These are phyloP conservation scores for Melipona beecheii DNA, from an alignment of 2,888 invertebrate species.

Conservation along the genomic window DNA sequence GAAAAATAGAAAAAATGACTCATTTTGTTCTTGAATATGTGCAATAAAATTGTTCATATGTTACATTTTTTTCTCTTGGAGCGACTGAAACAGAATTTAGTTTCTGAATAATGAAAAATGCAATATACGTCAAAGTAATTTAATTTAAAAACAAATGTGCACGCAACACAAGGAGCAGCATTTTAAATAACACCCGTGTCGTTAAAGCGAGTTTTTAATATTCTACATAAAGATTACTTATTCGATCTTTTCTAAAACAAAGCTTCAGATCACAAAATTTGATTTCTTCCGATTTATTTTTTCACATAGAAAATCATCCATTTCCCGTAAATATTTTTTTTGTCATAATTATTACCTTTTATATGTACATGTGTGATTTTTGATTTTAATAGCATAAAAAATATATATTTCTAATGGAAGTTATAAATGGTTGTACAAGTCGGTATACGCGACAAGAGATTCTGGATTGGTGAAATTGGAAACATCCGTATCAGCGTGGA, in stretches of 20 bases:
- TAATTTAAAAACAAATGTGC: not conserved
- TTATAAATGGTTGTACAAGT: no score
- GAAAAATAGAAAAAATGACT: not conserved
- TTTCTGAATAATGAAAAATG: not conserved
- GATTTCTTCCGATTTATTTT: not conserved
- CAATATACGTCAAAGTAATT: not conserved
- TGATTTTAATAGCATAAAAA: not conserved
- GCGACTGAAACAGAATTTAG: not conserved
- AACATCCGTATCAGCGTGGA: conserved; percentile 26
- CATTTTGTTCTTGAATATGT: not conserved
- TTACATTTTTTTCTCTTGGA: not conserved
- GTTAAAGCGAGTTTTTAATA: not conserved
- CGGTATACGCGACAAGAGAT: not conserved
- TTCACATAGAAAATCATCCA: not conserved
- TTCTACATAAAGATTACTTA: not conserved
- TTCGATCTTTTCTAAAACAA: not conserved
- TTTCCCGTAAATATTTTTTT: not conserved
- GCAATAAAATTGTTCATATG: not conserved
- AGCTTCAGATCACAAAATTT: not conserved
- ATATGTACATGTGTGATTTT: not conserved
- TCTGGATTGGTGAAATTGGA: conserved; percentile 20
- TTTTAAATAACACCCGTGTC: not conserved
- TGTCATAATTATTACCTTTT: not conserved
- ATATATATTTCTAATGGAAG: not conserved
- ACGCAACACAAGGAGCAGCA: not conserved